phyloP scores from a whole-genome alignment of 2,113 vertebrate genomes.

The Eretmochelys imbricata region DNA sequence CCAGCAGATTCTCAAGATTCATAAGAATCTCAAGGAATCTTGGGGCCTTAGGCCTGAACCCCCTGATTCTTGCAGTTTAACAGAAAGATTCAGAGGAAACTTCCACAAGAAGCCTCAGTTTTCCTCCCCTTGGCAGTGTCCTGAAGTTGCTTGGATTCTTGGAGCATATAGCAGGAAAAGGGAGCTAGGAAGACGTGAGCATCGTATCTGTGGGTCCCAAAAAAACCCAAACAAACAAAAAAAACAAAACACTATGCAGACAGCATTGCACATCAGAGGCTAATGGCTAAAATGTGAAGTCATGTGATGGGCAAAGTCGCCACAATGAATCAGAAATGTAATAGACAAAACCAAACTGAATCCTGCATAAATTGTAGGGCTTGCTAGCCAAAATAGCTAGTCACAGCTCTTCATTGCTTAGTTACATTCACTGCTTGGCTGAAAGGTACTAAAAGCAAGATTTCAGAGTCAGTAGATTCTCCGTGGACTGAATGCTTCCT shows the following conservation, averaged over 20 bases:
- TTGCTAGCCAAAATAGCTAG: not conserved
- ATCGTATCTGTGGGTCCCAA: not conserved
- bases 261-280: slow-evolving; percentile 1
- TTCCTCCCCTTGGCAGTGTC: not conserved
- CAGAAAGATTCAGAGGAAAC: not conserved
- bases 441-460: slow-evolving; percentile 6
- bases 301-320: not conserved
- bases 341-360: not conserved
- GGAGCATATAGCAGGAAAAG: not conserved
- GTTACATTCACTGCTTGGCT: not conserved
- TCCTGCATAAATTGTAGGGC: slow-evolving; percentile 7
- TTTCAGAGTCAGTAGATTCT: not conserved
- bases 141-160: not conserved
- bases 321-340: slow-evolving; percentile 11
- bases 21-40: not conserved
- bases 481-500: slow-evolving; percentile 1
- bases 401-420: not conserved
- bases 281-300: not conserved
- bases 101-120: not conserved
- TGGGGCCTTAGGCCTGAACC: not conserved
- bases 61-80: not conserved
- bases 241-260: too few species aligned
- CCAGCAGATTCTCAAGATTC: not conserved
- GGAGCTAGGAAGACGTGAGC: not conserved
- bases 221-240: not conserved